phyloP scores from a whole-genome alignment of 2,113 vertebrate species.

The Triplophysa siluroides region DNA sequence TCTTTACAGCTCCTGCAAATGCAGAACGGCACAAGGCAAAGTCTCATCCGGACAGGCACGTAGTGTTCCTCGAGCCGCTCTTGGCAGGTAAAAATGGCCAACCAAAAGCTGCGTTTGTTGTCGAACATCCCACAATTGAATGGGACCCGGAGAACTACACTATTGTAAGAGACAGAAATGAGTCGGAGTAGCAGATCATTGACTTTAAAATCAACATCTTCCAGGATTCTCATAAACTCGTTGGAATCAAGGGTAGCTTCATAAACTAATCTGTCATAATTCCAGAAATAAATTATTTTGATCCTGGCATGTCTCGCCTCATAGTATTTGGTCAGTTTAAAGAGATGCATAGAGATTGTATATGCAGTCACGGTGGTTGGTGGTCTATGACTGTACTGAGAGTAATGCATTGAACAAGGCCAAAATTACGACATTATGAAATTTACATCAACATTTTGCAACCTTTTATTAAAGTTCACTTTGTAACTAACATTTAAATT shows the following conservation, averaged over 20 bases:
- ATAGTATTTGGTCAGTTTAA: neutral
- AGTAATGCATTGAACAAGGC: neutral
- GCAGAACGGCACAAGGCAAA: slow-evolving; percentile 62
- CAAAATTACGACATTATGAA: too few relatives aligned
- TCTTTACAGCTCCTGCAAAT: slow-evolving; percentile 59
- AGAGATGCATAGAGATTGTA: neutral
- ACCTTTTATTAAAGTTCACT: too few relatives aligned
- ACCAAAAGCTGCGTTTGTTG: slow-evolving; percentile 67
- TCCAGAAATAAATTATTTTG: slow-evolving; percentile 13
- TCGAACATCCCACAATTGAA: slow-evolving; percentile 58
- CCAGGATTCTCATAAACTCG: neutral
- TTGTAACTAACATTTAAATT: too few relatives aligned
- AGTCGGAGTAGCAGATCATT: slow-evolving; percentile 4
- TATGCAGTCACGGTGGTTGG: too few relatives aligned
- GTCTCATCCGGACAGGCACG: slow-evolving; percentile 77
- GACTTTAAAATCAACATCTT: neutral
- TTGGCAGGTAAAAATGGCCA: slow-evolving; percentile 77
- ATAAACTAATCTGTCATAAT: slow-evolving; percentile 9
- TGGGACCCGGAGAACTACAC: slow-evolving; percentile 74
- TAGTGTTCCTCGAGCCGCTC: slow-evolving; percentile 86
- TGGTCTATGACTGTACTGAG: neutral
- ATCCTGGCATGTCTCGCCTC: neutral
- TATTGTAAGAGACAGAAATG: slow-evolving; percentile 60
- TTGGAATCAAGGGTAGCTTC: slow-evolving; percentile 75
- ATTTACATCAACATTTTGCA: too few relatives aligned